Evolutionary conservation across 2,888 invertebrate species (phyloP).

Genomic region (Acanthosepion esculentum): DNA sequence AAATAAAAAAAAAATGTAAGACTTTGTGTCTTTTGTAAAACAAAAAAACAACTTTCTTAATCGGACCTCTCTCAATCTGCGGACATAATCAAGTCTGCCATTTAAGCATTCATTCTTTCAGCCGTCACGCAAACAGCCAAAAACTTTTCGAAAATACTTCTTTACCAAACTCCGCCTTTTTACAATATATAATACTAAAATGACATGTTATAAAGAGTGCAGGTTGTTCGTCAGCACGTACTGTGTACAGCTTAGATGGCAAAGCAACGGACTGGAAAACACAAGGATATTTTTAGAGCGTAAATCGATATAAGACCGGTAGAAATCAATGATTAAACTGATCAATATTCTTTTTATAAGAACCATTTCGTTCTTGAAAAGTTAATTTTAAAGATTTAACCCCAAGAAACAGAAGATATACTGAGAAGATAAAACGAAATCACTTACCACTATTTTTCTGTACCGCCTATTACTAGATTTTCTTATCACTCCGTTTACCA

Average conservation of each 20-base stretch:
- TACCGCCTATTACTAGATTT: too few relatives aligned
- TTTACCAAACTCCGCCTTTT: neutral
- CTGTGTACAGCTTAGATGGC: neutral
- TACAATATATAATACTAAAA: neutral
- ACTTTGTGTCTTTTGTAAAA: neutral
- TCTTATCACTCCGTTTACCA: too few relatives aligned
- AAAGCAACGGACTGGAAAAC: too few relatives aligned
- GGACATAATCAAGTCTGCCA: slow-evolving; percentile 18
- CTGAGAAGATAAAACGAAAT: too few relatives aligned
- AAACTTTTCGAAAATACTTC: neutral
- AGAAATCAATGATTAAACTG: too few relatives aligned
- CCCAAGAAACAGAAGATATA: too few relatives aligned
- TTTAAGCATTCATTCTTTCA: neutral
- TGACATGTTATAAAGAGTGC: neutral
- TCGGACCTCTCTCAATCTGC: neutral
- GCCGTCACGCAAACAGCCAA: neutral
- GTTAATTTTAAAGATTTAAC: too few relatives aligned
- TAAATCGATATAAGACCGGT: too few relatives aligned
- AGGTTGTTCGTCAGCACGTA: neutral
- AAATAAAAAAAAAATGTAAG: neutral
- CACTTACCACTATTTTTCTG: too few relatives aligned
- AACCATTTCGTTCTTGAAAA: too few relatives aligned
- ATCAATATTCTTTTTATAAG: too few relatives aligned
- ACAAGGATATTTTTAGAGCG: too few relatives aligned
- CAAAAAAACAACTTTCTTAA: neutral